A percentile compares a stretch with the other conserved stretches of the same genome.
Conservation (phyloP, 2,888 invertebrate species). For the Epinotia bilunana region DNA sequence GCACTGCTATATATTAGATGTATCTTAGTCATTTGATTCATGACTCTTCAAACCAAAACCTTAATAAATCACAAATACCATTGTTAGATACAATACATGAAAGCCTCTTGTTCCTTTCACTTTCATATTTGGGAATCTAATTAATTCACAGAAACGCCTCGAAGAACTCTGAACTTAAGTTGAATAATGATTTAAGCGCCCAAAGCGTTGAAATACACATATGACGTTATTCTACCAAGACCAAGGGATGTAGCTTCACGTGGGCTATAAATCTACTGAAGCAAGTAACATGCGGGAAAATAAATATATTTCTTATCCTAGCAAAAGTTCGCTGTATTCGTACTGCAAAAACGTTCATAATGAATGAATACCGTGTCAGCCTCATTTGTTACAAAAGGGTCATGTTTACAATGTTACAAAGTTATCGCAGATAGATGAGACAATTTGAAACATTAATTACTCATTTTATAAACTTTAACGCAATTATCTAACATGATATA, state of each 20-base stretch:
- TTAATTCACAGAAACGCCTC: conserved; percentile 22
- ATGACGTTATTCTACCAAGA: not conserved
- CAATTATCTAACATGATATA: no score
- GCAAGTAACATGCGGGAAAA: conserved; percentile 29
- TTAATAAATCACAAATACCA: conserved; percentile 10
- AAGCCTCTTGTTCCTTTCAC: conserved; percentile 9
- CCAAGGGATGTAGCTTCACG: conserved; percentile 14
- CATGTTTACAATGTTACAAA: conserved; percentile 14
- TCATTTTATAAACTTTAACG: not conserved
- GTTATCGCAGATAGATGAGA: not conserved
- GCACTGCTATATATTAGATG: no score
- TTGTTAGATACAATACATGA: conserved; percentile 4
- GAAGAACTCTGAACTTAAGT: not conserved
- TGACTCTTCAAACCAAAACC: not conserved
- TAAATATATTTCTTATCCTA: conserved; percentile 26
- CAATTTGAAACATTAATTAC: conserved; percentile 1
- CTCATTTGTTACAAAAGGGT: conserved; percentile 23
- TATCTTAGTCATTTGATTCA: not conserved
- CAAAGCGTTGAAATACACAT: not conserved
- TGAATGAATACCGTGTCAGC: conserved; percentile 2
- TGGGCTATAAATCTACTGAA: conserved; percentile 27
- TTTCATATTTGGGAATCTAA: conserved; percentile 18
- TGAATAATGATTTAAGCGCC: not conserved
- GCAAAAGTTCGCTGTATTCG: conserved; percentile 7
- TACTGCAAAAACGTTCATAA: conserved; percentile 8